phyloP scores from a whole-genome alignment of 2,888 invertebrate genomes.

The Sarcophaga caerulescens region DNA sequence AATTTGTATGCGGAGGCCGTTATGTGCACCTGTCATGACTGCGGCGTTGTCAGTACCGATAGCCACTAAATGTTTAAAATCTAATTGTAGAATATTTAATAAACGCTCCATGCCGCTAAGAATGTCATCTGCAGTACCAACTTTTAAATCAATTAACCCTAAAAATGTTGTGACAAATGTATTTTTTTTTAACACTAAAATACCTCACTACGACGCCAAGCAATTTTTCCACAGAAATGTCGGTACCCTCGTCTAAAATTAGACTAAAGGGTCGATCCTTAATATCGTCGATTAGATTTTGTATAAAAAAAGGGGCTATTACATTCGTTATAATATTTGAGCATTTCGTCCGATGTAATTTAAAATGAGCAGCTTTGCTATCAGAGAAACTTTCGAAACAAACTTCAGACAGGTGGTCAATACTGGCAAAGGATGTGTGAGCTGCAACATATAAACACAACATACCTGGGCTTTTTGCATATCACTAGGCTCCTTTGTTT shows the following conservation, averaged over 20 bases:
- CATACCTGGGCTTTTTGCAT: constrained; percentile 2
- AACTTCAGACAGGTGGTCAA: constrained; percentile 16
- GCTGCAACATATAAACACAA: constrained; percentile 10
- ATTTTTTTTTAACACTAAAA: constrained; percentile 11
- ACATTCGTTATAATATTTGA: constrained; percentile 17
- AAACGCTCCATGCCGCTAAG: constrained; percentile 20
- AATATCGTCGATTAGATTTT: constrained; percentile 16
- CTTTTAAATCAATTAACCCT: constrained; percentile 29
- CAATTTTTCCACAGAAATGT: constrained; percentile 34
- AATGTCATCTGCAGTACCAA: constrained; percentile 17
- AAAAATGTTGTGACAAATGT: constrained; percentile 31
- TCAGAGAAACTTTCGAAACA: constrained; percentile 9
- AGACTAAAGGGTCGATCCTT: not conserved
- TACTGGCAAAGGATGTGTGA: constrained; percentile 4
- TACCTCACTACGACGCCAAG: constrained; percentile 24
- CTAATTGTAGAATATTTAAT: constrained; percentile 13
- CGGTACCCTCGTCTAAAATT: constrained; percentile 10
- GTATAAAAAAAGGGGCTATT: constrained; percentile 3
- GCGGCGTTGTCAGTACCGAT: constrained; percentile 32
- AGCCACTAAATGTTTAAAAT: constrained; percentile 27
- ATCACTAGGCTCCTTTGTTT: constrained; percentile 32
- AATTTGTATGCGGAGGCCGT: constrained; percentile 15
- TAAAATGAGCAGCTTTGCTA: constrained; percentile 9
- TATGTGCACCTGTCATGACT: constrained; percentile 21
- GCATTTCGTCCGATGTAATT: constrained; percentile 16